Evolutionary conservation across 2,888 invertebrate species (phyloP), one percentile per base, ranked within the genome.

Genomic region (Ashinkailepas kermadecensis): DNA sequence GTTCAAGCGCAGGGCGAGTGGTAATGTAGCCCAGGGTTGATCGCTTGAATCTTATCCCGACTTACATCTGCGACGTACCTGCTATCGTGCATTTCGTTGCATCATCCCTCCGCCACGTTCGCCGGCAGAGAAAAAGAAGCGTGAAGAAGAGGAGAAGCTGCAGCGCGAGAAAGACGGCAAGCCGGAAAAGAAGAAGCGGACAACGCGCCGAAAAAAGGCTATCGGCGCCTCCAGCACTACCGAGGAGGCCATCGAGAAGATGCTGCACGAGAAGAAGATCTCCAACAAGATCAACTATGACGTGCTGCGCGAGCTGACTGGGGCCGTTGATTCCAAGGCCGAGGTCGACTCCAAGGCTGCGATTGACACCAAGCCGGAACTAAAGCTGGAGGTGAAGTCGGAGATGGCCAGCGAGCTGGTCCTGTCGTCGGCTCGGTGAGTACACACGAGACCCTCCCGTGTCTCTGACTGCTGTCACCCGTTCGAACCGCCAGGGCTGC

Each of bases 241-340:
- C 82, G 95, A 94, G 7, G 97, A 98, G 88, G 98, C 98, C 0
- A 96, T 99, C 79, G 95, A 96, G 87, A 97, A 96, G 88, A 96
- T 99, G 92, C 89, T 99, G 39, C 95, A 94, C 85, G 98, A 98
- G 87, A 97, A 97, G 88, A 95, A 95, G 87, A 93, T 99, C 84
- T 99, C 99, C 7, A 92, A 92, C 9, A 99, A 99, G 90, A 97
- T 99, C 82, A 98, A 99, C 88, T 99, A 99, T 86, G 98, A 99
- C 85, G 97, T 98, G 67, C 88, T 99, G 83, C 94, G 94, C 87
- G 94, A 93, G 85, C 89, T 97, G 82, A 93, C 91, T 84, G 84
- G 82, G 3, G 81, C 81, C 39, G 80, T 80, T 18, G 82, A 80
- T 21, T 81, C 78, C 18, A 82, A 82, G 15, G 39, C 11, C 11